Evolutionary conservation across 2,888 invertebrate genomes (phyloP), one percentile per base, ranked within the genome.

Genomic region (Chesias legatella): DNA sequence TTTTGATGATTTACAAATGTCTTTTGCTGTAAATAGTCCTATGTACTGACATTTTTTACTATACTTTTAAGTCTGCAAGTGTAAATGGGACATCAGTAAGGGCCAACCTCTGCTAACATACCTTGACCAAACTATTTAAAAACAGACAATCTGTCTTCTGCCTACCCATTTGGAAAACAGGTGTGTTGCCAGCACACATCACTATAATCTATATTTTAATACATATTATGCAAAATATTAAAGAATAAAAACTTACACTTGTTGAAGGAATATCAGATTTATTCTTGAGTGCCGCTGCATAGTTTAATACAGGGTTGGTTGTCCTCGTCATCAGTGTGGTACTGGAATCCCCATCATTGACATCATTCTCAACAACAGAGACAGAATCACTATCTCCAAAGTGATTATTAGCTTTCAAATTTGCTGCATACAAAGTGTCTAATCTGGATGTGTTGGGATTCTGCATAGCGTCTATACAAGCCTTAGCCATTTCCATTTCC

Each of bases 401-500:
- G 47, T 71, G 62, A 39, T 71, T 73, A 28, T 69, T 71, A 29
- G 71, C 55, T 17, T 76, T 51, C 45, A 73, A 56, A 54, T 76
- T 78, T 35, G 71, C 72, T 28, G 67, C 54, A 62, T 70, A 79
- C 23, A 82, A 57, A 48, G 79, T 77, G 34, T 85, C 75, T 21
- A 74, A 61, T 48, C 63, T 64, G 6, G 36, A 10, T 22, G 22
- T 22, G 22, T 73, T 50, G 20, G 79, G 73, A 32, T 73, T 74
- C 50, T 71, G 72, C 38, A 88, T 47, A 23, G 84, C 85, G 48
- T 77, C 73, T 10, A 80, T 63, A 56, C 86, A 88, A 7, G 79
- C 85, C 51, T 78, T 60, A 1, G 79, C 81, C 79, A 88, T 82
- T 61, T 84, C 85, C 23, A 66, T 48, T 53, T 86, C 77, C 41